phyloP scores from a whole-genome alignment of 2,888 invertebrate species.

The Laothoe populi region DNA sequence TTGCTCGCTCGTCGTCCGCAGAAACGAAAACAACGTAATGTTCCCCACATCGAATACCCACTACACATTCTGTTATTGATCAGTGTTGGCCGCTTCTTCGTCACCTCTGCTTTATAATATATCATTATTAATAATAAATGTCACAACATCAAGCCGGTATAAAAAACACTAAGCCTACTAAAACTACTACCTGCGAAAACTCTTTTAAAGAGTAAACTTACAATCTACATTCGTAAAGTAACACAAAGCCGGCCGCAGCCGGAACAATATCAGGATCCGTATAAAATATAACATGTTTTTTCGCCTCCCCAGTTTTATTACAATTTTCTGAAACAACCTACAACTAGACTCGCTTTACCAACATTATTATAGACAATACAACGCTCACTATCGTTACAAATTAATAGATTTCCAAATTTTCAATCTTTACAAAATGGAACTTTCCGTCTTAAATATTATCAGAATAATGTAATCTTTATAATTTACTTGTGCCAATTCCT shows the following conservation, averaged over 20 bases:
- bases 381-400: slow-evolving; percentile 78
- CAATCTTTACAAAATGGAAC: slow-evolving; percentile 76
- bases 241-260: slow-evolving; percentile 64
- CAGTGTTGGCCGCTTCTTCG: slow-evolving; percentile 74
- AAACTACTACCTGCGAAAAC: slow-evolving; percentile 83
- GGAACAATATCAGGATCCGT: slow-evolving; percentile 72
- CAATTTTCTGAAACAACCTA: slow-evolving; percentile 84
- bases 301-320: slow-evolving; percentile 77
- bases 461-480: slow-evolving; percentile 58
- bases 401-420: slow-evolving; percentile 70
- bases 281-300: slow-evolving; percentile 81
- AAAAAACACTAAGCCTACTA: slow-evolving; percentile 85
- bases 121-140: slow-evolving; percentile 79
- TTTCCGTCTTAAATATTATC: slow-evolving; percentile 60
- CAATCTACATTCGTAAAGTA: slow-evolving; percentile 78
- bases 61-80: slow-evolving; percentile 81
- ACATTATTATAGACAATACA: slow-evolving; percentile 81
- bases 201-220: slow-evolving; percentile 85
- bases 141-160: slow-evolving; percentile 86
- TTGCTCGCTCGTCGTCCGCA: slow-evolving; percentile 58
- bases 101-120: slow-evolving; percentile 68
- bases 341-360: slow-evolving; percentile 71
- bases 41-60: slow-evolving; percentile 59
- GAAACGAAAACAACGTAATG: slow-evolving; percentile 59
- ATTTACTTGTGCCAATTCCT: slow-evolving; percentile 76